These are phyloP conservation scores for Endotricha flammealis DNA, from an alignment of 2,888 invertebrate species.

Conservation along the genomic window DNA sequence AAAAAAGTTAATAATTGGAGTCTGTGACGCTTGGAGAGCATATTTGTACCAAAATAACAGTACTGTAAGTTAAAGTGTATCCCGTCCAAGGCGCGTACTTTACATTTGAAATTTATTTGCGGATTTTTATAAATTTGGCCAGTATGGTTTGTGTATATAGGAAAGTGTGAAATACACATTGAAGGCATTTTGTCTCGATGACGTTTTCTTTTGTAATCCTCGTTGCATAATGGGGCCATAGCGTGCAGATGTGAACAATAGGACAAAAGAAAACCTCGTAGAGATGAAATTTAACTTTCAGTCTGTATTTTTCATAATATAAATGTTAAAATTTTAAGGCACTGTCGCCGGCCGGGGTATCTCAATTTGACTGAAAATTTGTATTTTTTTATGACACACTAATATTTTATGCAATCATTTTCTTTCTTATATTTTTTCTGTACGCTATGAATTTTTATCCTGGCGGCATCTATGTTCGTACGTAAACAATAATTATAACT, in stretches of 20 bases:
- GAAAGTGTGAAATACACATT: conserved; percentile 16
- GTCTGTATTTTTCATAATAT: neutral
- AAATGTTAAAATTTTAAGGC: neutral
- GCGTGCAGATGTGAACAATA: neutral
- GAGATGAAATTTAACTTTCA: neutral
- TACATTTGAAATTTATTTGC: conserved; percentile 27
- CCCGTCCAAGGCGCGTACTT: conserved; percentile 59
- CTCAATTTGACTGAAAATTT: too few species aligned
- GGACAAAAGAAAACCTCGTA: neutral
- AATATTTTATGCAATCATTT: too few species aligned
- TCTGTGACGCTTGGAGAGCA: conserved; percentile 29
- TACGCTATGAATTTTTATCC: too few species aligned
- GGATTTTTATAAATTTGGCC: conserved; percentile 32
- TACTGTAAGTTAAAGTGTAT: conserved; percentile 32
- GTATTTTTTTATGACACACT: too few species aligned
- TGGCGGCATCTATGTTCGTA: too few species aligned
- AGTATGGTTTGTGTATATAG: conserved; percentile 29
- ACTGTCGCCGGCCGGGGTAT: neutral
- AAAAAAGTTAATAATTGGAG: conserved; percentile 17
- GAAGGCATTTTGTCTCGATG: conserved; percentile 2
- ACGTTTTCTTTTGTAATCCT: neutral
- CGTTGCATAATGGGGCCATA: neutral
- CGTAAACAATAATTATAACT: too few species aligned
- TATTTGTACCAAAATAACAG: conserved; percentile 21
- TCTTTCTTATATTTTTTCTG: too few species aligned